Evolutionary conservation across 2,113 vertebrate species (phyloP), one percentile per base, ranked within the genome.

Genomic region (Nannobrachium achirus): DNA sequence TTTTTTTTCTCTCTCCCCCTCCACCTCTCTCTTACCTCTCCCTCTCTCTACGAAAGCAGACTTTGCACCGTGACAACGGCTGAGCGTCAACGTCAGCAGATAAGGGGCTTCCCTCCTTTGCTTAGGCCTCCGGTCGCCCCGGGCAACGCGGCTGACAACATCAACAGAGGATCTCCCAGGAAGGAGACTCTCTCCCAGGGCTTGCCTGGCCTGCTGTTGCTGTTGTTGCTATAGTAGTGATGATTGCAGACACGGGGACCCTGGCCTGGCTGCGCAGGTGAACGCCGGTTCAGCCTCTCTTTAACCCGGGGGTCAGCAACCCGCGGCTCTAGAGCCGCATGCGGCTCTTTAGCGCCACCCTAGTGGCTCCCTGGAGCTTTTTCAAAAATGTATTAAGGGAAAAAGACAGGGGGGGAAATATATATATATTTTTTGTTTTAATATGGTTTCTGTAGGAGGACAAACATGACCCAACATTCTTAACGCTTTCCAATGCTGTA

Each of bases 141-240:
- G 39, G 74, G 86, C 72, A 88, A 94, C 91, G 85, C 89, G 90
- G 85, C 85, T 89, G 82, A 90, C 76, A 94, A 91, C 89, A 94
- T 77, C 80, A 87, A 87, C 82, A 87, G 73, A 83, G 68, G 55
- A 90, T 84, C 85, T 92, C 84, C 91, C 82, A 76, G 63, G 49
- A 75, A 92, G 78, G 6, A 5, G 25, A 33, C 25, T 33, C 25
- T 33, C 25, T 67, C 39, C 13, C 44, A 86, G 86, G 86, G 77
- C 85, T 88, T 88, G 84, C 71, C 61, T 90, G 74, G 52, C 50
- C 40, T 90, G 77, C 92, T 94, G 89, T 89, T 89, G 73, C 87
- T 72, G 79, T 80, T 1, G 76, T 94, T 88, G 78, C 89, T 92
- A 92, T 90, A 86, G 86, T 79, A 79, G 79, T 86, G 85, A 73